Base-by-base conservation (phyloP, 2,888 invertebrate species). In the Shargacucullia verbasci region DNA sequence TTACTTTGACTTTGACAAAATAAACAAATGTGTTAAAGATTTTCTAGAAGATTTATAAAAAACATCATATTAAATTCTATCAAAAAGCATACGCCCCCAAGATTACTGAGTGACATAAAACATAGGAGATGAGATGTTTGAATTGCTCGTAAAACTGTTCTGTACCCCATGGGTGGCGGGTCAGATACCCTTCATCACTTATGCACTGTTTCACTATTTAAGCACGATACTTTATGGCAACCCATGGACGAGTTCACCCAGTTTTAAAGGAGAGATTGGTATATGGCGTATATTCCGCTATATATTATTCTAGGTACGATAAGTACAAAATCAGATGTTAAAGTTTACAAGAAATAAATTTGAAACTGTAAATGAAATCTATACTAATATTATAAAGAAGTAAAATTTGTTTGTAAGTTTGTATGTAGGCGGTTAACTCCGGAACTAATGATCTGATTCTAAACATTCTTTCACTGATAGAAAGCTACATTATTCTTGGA, bases 171-270 rank as follows among this genome's bases (percentile, higher is more conserved):
- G 54, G 54, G 39, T 37, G 37, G 12, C 33, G 38, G 41, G 38
- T 39, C 53, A 50, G 44, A 25, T n/a, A 54, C 52, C 55, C 58
- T 43, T 56, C 56, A 56, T 70, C 55, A 67, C 25, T 59, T 59
- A 68, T 68, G 64, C 41, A 68, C 43, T 34, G 58, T 34, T 39
- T n/a, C 35, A 52, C 44, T 55, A 54, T 53, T 59, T 64, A 64
- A 63, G 56, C 50, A 41, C 38, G 11, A 46, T 43, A 56, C 48
- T 68, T 58, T 70, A 69, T 58, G 44, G 39, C 15, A 11, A 39
- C 15, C 50, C 55, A 49, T 43, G 46, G 50, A 50, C 39, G 47
- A 66, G 20, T 14, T 50, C 39, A 41, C 46, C 54, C 20, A 37
- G 20, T 58, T 49, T 49, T n/a, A 48, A 53, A 59, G n/a, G n/a